Base-by-base conservation (phyloP, 2,888 invertebrate genomes). In the Linyphia triangularis region DNA sequence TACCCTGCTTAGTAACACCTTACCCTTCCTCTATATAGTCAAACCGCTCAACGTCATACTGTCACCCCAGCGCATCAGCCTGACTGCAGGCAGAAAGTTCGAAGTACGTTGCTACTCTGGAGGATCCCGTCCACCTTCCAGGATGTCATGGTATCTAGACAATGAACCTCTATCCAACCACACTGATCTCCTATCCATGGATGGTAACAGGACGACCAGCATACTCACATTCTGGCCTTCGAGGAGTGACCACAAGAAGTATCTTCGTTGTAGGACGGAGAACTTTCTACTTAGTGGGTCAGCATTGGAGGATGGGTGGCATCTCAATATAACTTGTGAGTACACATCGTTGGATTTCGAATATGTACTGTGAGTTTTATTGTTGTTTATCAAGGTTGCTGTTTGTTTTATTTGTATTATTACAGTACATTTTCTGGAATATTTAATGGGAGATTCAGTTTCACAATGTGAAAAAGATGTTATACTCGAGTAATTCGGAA, bases 91-190 rank as follows among this genome's bases (percentile, higher is more conserved):
- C 2, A 43, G 70, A 9, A 82, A 59, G 22, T 67, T 70, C 0
- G 88, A 88, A 61, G 13, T 88, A 1, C 16, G 82, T 3, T 88
- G 88, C 22, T 65, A 82, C 22, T 88, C 88, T 0, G 69, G 82
- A 0, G 88, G 88, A 5, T 88, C 88, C 19, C 67, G 88, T 10
- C 88, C 88, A 0, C 61, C 88, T 1, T 43, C 88, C 9, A 28
- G 88, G 16, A 88, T 88, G 70, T 88, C 88, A 0, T 88, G 88
- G 88, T 88, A 75, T 19, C 70, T 88, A 30, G 88, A 82, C 33
- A 88, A 82, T 28, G 88, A 88, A 9, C 77, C 70, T 9, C 51
- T 88, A 4, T 88, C 88, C 43, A 88, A 88, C 26, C 88, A 88
- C 70, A 82, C 88, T 1, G 82, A 88, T n/a, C 33, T 88, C 19